Percentiles rank a stretch among this genome's conserved stretches.
Conservation (phyloP, 2,888 invertebrate genomes). For the Dolomedes plantarius region DNA sequence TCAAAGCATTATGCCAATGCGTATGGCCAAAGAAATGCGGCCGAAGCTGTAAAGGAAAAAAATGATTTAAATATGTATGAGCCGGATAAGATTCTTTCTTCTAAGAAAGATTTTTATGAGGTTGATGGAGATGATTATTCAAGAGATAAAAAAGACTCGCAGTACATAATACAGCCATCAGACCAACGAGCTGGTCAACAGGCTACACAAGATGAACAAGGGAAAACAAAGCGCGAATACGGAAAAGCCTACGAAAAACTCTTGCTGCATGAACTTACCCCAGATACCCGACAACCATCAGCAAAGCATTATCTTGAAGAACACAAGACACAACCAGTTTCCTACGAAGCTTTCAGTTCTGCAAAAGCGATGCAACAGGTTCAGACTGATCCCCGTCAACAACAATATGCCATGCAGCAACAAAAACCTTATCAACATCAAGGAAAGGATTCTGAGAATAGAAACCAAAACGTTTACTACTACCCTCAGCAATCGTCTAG, state of each 20-base stretch:
- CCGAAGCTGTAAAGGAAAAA: constrained; percentile 28
- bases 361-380: constrained; percentile 55
- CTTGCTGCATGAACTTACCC: constrained; percentile 44
- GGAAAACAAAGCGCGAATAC: constrained; percentile 13
- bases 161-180: constrained; percentile 54
- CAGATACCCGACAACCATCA: constrained; percentile 53
- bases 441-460: constrained; percentile 16
- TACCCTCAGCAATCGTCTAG: constrained; percentile 20
- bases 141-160: constrained; percentile 25
- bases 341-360: constrained; percentile 63
- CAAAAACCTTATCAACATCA: constrained; percentile 47
- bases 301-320: constrained; percentile 65
- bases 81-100: constrained; percentile 32
- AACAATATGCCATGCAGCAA: constrained; percentile 29
- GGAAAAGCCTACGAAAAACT: constrained; percentile 36
- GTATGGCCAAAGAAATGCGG: constrained; percentile 19
- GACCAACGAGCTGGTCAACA: constrained; percentile 18
- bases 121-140: constrained; percentile 22
- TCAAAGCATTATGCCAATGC: not conserved
- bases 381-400: constrained; percentile 25
- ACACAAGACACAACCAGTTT: constrained; percentile 62
- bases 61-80: constrained; percentile 54
- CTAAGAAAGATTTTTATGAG: constrained; percentile 50
- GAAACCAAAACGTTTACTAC: constrained; percentile 14
- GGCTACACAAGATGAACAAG: constrained; percentile 22